phyloP scores from a whole-genome alignment of 2,113 vertebrate genomes.

The Salvator merianae region DNA sequence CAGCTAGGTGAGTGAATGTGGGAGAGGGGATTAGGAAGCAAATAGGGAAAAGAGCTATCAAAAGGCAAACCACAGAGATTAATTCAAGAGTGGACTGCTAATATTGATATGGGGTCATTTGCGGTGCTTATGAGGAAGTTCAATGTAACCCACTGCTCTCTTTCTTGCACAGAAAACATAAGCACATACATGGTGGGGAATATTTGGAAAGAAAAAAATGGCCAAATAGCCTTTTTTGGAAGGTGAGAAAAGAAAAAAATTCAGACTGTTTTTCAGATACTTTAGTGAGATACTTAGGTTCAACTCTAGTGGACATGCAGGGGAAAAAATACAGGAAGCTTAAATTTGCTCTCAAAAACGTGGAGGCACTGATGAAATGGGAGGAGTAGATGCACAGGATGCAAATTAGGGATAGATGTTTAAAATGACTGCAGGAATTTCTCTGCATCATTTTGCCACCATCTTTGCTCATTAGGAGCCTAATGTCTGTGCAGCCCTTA shows the following conservation, averaged over 20 bases:
- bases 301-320: conserved; percentile 24
- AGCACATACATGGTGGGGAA: too few relatives aligned
- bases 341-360: conserved; percentile 36
- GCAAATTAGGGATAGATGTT: conserved; percentile 43
- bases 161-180: too few relatives aligned
- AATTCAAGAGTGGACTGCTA: too few relatives aligned
- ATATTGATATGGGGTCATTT: too few relatives aligned
- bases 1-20: background rate
- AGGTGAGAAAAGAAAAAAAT: background rate
- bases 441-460: conserved; percentile 62
- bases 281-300: too few relatives aligned
- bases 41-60: background rate
- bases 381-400: conserved; percentile 4
- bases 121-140: too few relatives aligned
- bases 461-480: conserved; percentile 38
- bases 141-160: too few relatives aligned
- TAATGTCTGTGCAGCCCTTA: conserved; percentile 59
- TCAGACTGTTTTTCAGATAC: too few relatives aligned
- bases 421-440: conserved; percentile 48
- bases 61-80: too few relatives aligned
- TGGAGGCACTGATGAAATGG: conserved; percentile 42
- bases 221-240: too few relatives aligned
- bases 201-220: too few relatives aligned
- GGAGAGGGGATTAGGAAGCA: background rate
- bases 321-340: conserved; percentile 47